A percentile compares a stretch with the other conserved stretches of the same genome.
Conservation (phyloP, 2,888 invertebrate species). For the Lithophane leautieri region DNA sequence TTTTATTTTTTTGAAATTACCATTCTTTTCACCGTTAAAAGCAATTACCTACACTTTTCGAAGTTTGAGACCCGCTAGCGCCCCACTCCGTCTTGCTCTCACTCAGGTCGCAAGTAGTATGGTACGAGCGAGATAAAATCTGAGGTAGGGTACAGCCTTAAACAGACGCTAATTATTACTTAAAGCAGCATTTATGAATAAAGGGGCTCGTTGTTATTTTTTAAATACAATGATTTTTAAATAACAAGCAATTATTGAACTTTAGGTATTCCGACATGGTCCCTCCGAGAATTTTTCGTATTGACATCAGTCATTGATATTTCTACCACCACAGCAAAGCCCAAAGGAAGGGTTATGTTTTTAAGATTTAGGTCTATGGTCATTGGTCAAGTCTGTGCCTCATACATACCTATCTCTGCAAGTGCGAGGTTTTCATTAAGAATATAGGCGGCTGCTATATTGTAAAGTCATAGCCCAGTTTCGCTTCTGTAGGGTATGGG, state of each 20-base stretch:
- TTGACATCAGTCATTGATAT: constrained; percentile 30
- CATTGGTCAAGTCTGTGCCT: not conserved
- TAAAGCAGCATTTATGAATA: too few species aligned
- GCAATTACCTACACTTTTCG: too few species aligned
- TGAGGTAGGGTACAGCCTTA: too few species aligned
- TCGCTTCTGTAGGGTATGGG: not conserved
- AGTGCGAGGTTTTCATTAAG: not conserved
- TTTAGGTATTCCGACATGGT: constrained; percentile 37
- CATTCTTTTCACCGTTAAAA: too few species aligned
- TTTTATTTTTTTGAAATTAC: too few species aligned
- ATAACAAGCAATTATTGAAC: constrained; percentile 40
- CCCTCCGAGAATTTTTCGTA: constrained; percentile 31
- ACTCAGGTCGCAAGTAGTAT: too few species aligned
- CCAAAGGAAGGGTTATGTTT: not conserved
- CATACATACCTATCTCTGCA: not conserved
- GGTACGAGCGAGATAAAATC: too few species aligned
- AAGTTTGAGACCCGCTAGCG: too few species aligned
- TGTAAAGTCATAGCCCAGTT: constrained; percentile 4
- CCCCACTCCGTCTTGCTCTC: too few species aligned
- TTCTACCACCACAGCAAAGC: not conserved
- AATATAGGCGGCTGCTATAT: not conserved
- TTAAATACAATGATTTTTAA: constrained; percentile 6
- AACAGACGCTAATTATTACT: too few species aligned
- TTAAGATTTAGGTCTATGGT: not conserved
- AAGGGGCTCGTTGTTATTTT: not conserved